Base-by-base conservation (phyloP, 2,888 invertebrate species). In the Amphipoea lucens region DNA sequence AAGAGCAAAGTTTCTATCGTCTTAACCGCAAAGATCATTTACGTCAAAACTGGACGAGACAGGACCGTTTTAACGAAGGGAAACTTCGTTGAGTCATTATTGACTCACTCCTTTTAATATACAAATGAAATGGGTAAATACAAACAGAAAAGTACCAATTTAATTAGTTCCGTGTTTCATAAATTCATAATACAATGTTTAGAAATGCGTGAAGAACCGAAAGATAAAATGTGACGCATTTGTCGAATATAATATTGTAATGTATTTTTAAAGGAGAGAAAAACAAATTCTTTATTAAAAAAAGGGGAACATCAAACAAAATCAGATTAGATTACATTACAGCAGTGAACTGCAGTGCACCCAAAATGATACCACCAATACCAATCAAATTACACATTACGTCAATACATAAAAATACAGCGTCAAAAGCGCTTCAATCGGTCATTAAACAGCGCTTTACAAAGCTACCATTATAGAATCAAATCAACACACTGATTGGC, bases 11-110 rank as follows among this genome's bases (percentile, higher is more conserved):
- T 89, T 87, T 84, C 76, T 85, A 83, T 71, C 57, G 45, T 81
- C 82, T 79, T 76, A 86, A 89, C 89, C 90, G 79, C 91, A 90
- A 81, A 90, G 88, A 92, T 90, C 82, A 87, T 90, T 90, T 88
- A 84, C 90, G 86, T 91, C 89, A 91, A 87, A 92, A 92, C 88
- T 90, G 87, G 85, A 82, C 82, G 85, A n/a, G 57, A 90, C 88
- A 90, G 83, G 89, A 76, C 88, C 84, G 68, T 78, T 82, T 70
- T 82, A 85, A 83, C 76, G 87, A 90, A 92, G 91, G 90, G 88
- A 89, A 91, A 87, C 89, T 89, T 87, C 69, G 83, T 40, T 93
- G 93, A 94, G 81, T 94, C 93, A 94, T 86, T 77, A 86, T 87
- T 93, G 92, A 93, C 78, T 93, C 93, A 93, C 74, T 74, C 72